Percentiles rank a stretch among this genome's conserved stretches.
Conservation (phyloP, 1,140 invertebrate species). For the Cherax destructor region DNA sequence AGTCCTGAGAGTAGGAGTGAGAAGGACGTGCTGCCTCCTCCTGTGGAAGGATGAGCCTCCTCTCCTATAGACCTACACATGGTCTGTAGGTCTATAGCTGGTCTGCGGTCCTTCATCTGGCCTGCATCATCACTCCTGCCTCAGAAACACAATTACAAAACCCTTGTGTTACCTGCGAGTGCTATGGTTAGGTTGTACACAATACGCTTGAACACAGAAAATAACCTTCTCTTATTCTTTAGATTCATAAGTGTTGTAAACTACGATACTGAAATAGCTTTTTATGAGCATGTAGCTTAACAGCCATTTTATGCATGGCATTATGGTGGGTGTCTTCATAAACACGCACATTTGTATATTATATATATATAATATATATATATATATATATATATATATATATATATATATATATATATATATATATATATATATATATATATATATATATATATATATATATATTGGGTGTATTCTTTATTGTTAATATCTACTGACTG, state of each 20-base stretch:
- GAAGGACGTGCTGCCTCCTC: neutral
- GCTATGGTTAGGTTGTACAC: constrained; percentile 46
- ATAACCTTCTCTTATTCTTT: neutral
- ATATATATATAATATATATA: constrained; percentile 20
- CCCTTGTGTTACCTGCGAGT: constrained; percentile 1
- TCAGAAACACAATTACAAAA: constrained; percentile 3
- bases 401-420: constrained; percentile 10
- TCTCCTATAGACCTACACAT: neutral
- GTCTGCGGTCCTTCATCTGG: neutral
- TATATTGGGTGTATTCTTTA: neutral
- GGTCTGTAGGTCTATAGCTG: no score
- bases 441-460: constrained; percentile 7
- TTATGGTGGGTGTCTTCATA: neutral
- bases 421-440: constrained; percentile 20
- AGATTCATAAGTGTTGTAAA: constrained; percentile 14
- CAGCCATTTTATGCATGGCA: constrained; percentile 34
- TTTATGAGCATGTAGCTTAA: constrained; percentile 32
- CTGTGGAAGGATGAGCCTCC: neutral
- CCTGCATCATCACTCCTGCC: neutral
- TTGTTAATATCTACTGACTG: constrained; percentile 3
- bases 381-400: constrained; percentile 22
- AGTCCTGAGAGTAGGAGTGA: neutral
- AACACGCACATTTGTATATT: neutral
- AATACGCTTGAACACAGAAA: constrained; percentile 56
- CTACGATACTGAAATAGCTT: constrained; percentile 25